A percentile compares a stretch with the other conserved stretches of the same genome.
Evolutionary conservation across 2,888 invertebrate species (phyloP).

Genomic region (Eremobia ochroleuca): DNA sequence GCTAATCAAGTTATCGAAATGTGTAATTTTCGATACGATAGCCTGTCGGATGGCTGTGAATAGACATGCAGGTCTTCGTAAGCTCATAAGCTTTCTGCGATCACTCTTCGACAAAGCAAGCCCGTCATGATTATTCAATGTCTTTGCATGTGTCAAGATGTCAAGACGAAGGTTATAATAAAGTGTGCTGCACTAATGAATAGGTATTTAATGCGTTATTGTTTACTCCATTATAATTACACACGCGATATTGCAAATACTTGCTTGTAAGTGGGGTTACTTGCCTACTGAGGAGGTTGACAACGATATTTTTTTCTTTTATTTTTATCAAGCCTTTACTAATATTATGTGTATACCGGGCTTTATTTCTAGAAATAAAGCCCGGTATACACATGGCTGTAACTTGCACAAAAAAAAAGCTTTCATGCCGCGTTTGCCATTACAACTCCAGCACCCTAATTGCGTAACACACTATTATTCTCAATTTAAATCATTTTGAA

Average conservation of each 20-base stretch:
- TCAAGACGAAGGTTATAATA: constrained; percentile 37
- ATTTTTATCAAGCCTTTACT: neutral
- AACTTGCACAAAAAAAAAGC: no score
- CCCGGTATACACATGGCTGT: no score
- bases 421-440: no score
- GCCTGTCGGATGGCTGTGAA: neutral
- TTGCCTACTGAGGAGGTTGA: constrained; percentile 11
- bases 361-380: no score
- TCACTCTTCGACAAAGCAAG: neutral
- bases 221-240: constrained; percentile 37
- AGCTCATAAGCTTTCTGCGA: neutral
- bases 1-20: neutral
- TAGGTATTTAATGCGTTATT: constrained; percentile 43
- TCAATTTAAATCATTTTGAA: no score
- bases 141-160: constrained; percentile 43
- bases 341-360: no score
- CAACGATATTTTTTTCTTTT: neutral
- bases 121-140: neutral
- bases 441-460: no score
- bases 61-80: neutral
- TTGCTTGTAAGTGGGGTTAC: constrained; percentile 1
- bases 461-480: no score
- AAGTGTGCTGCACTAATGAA: constrained; percentile 29
- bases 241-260: constrained; percentile 50
- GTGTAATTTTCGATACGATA: neutral